Evolutionary conservation across 2,888 invertebrate genomes (phyloP).

Genomic region (Ichneumoninae sp.): DNA sequence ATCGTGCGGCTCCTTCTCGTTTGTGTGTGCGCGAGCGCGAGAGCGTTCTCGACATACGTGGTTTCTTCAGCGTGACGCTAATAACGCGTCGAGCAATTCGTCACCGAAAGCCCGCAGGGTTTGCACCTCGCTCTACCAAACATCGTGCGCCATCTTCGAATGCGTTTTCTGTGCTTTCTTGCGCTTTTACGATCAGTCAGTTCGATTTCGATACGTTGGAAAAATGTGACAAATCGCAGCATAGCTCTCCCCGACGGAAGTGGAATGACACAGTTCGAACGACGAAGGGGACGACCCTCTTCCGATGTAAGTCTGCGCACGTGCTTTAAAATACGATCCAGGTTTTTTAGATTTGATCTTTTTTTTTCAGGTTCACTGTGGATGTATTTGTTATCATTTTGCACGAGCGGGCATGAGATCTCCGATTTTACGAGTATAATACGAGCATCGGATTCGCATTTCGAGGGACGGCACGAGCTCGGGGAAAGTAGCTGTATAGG

Average conservation of each 20-base stretch:
- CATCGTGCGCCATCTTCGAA: background rate
- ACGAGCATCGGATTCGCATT: background rate
- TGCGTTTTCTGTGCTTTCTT: conserved; percentile 45
- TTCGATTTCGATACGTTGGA: conserved; percentile 21
- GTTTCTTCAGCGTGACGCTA: conserved; percentile 62
- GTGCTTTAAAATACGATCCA: background rate
- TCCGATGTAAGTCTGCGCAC: background rate
- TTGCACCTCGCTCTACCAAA: background rate
- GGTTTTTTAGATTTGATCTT: background rate
- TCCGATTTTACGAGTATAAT: background rate
- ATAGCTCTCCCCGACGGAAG: conserved; percentile 6
- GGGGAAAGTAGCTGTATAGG: background rate
- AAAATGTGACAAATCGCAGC: conserved; percentile 48
- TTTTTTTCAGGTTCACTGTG: background rate
- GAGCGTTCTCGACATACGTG: conserved; percentile 40
- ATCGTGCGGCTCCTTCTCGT: conserved; percentile 43
- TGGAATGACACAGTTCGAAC: conserved; percentile 2
- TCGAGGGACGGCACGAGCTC: background rate
- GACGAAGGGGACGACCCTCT: background rate
- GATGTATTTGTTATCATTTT: background rate
- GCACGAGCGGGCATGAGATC: background rate
- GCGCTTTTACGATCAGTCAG: conserved; percentile 40
- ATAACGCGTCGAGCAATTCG: conserved; percentile 59
- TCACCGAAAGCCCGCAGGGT: conserved; percentile 35
- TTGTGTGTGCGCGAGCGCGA: conserved; percentile 14